These are phyloP conservation scores for Merops nubicus DNA, from an alignment of 2,113 vertebrate genomes.

Conservation along the genomic window DNA sequence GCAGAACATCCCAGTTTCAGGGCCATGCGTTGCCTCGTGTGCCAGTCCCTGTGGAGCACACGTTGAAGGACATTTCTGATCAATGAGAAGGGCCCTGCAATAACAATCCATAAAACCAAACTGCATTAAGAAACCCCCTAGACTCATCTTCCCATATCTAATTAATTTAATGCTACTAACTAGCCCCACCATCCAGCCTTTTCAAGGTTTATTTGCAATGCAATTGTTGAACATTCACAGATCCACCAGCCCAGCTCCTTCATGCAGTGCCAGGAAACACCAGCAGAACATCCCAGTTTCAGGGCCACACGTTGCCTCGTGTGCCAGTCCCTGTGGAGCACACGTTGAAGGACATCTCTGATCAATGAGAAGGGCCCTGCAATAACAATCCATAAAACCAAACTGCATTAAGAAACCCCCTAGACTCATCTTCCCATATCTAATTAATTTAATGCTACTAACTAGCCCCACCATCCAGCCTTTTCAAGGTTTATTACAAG, in stretches of 20 bases:
- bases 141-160: not conserved
- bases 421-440: not conserved
- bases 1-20: not conserved
- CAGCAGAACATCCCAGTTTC: not conserved
- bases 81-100: not conserved
- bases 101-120: conserved; percentile 1
- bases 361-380: not conserved
- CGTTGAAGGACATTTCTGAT: not conserved
- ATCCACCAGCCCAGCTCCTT: not conserved
- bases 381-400: conserved; percentile 1
- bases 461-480: not conserved
- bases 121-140: not conserved
- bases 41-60: not conserved
- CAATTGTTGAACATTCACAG: not conserved
- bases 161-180: conserved; percentile 27
- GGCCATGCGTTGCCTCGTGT: accelerated
- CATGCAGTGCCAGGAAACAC: not conserved
- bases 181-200: not conserved
- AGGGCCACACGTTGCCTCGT: no score
- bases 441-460: conserved; percentile 24
- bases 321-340: not conserved
- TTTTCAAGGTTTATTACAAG: not conserved
- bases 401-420: not conserved
- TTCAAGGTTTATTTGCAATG: not conserved
- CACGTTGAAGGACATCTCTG: not conserved